phyloP scores from a whole-genome alignment of 2,113 vertebrate genomes.

The Terrapene triunguis region DNA sequence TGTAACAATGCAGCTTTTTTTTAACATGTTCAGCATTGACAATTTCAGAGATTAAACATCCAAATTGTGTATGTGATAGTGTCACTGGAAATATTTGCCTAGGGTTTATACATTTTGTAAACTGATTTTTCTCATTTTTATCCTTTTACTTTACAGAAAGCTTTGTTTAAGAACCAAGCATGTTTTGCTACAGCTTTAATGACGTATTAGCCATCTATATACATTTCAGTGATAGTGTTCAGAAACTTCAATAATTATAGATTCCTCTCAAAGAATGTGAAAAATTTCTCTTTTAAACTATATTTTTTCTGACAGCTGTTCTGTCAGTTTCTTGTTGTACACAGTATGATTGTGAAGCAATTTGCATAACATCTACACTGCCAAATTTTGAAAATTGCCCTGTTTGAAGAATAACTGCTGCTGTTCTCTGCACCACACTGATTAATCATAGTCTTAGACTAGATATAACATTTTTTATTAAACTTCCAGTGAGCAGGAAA shows the following conservation, averaged over 20 bases:
- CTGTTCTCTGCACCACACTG: conserved; percentile 58
- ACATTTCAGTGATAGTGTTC: not conserved
- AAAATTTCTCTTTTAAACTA: conserved; percentile 27
- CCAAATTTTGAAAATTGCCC: conserved; percentile 77
- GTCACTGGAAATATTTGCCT: not conserved
- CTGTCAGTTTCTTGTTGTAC: conserved; percentile 64
- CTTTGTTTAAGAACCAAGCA: not conserved
- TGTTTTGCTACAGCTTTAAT: not conserved
- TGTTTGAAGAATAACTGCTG: conserved; percentile 65
- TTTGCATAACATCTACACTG: conserved; percentile 69
- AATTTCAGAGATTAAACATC: not conserved
- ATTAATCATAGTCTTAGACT: conserved; percentile 77
- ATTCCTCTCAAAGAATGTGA: not conserved
- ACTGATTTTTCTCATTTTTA: not conserved
- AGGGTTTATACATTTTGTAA: not conserved
- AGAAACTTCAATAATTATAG: fast-evolving
- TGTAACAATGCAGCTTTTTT: not conserved
- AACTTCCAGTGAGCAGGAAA: conserved; percentile 76
- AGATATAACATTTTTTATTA: conserved; percentile 72
- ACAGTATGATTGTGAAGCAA: conserved; percentile 62
- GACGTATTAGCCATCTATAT: not conserved
- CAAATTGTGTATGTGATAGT: not conserved
- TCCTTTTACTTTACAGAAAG: not conserved
- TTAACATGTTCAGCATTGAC: fast-evolving
- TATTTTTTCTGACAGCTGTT: conserved; percentile 23